Conservation (phyloP, 2,797 vertebrate species). For the Enoplosus armatus region DNA sequence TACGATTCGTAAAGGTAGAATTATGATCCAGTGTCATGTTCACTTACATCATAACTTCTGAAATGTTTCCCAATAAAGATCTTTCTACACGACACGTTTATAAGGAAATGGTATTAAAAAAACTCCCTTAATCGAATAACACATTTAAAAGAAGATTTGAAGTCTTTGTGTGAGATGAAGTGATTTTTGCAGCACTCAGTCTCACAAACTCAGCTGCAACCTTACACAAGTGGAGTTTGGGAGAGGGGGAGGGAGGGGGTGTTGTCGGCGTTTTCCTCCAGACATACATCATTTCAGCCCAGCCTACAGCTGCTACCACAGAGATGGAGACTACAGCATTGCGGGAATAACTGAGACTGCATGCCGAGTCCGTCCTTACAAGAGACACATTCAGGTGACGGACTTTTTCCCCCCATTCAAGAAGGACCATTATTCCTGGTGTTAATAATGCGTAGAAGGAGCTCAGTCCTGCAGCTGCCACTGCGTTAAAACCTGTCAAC, state of each 20-base stretch:
- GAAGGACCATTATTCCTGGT: conserved; percentile 7
- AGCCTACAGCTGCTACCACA: conserved; percentile 67
- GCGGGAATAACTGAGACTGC: conserved; percentile 70
- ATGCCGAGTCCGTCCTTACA: conserved; percentile 26
- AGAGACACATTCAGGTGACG: conserved; percentile 12
- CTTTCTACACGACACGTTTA: neutral
- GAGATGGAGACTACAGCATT: conserved; percentile 76
- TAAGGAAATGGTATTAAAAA: neutral
- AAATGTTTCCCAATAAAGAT: neutral
- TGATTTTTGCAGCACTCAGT: conserved; percentile 19
- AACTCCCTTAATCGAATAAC: neutral
- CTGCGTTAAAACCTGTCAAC: conserved; percentile 49
- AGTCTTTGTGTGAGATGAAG: neutral
- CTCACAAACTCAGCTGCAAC: conserved; percentile 68
- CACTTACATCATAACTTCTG: neutral
- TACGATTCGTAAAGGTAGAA: neutral
- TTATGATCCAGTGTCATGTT: neutral
- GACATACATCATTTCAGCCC: conserved; percentile 70
- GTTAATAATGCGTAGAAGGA: conserved; percentile 31
- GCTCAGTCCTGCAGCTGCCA: conserved; percentile 37
- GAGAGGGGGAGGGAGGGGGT: conserved; percentile 50
- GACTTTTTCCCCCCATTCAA: conserved; percentile 36
- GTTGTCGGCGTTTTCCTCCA: conserved; percentile 63
- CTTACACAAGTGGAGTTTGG: conserved; percentile 56
- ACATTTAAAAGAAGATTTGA: neutral